Percentiles rank a stretch among this genome's conserved stretches.
Conservation (phyloP, 2,888 invertebrate genomes). For the Drosophila peninsularis region DNA sequence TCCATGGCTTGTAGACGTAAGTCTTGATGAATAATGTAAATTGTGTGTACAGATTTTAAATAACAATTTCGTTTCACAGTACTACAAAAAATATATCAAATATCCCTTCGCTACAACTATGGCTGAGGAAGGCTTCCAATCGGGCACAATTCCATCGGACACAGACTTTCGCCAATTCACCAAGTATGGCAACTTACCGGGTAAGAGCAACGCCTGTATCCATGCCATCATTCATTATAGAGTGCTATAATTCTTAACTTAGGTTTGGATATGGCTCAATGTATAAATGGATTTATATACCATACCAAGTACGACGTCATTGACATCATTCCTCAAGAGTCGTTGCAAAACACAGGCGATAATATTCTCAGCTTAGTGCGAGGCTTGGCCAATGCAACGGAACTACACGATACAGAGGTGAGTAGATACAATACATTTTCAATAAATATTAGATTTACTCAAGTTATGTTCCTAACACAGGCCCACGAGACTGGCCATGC, state of each 20-base stretch:
- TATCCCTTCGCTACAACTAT: slow-evolving; percentile 87
- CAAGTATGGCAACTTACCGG: slow-evolving; percentile 78
- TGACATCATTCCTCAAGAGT: slow-evolving; percentile 87
- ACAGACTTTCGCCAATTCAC: slow-evolving; percentile 88
- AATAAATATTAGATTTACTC: neutral
- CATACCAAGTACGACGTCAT: slow-evolving; percentile 90
- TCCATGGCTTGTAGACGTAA: slow-evolving; percentile 88
- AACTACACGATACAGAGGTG: slow-evolving; percentile 33
- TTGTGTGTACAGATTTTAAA: too few species aligned
- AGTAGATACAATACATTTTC: neutral
- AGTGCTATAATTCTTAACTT: neutral
- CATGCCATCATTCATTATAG: neutral
- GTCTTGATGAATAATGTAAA: neutral
- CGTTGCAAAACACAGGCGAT: slow-evolving; percentile 90
- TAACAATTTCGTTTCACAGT: slow-evolving; percentile 63
- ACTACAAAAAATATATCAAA: slow-evolving; percentile 85
- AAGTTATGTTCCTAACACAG: slow-evolving; percentile 70
- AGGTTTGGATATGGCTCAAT: slow-evolving; percentile 91
- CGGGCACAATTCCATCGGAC: slow-evolving; percentile 88
- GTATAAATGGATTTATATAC: slow-evolving; percentile 91
- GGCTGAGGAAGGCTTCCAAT: slow-evolving; percentile 88
- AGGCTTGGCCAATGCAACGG: slow-evolving; percentile 52
- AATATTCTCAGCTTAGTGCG: slow-evolving; percentile 87
- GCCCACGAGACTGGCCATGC: slow-evolving; percentile 83
- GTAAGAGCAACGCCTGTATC: neutral